phyloP scores from a whole-genome alignment of 64 coral and sea anemone genomes.

The Pachyseris speciosa region DNA sequence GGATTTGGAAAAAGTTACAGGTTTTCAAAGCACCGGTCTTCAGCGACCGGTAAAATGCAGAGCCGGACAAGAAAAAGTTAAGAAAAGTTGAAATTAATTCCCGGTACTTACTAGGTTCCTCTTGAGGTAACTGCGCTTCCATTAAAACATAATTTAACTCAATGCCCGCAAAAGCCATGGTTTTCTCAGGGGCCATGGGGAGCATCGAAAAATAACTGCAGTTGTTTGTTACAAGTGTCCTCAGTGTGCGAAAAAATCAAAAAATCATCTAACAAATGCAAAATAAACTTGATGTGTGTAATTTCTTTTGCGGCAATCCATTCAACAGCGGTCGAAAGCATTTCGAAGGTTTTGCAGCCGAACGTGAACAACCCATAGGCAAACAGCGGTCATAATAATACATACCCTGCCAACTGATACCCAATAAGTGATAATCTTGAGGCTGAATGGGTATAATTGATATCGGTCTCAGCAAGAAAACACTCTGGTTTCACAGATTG shows the following conservation, averaged over 20 bases:
- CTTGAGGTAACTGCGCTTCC: too few species aligned
- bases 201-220: too few species aligned
- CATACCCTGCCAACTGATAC: background rate
- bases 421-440: background rate
- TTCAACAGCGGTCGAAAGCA: background rate
- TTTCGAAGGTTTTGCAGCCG: slow-evolving; percentile 6
- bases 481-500: background rate
- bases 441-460: background rate
- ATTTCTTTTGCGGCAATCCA: slow-evolving; percentile 4
- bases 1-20: too few species aligned
- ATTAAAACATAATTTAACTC: too few species aligned
- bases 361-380: background rate
- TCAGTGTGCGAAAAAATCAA: background rate
- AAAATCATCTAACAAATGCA: slow-evolving; percentile 17
- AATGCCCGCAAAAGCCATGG: too few species aligned
- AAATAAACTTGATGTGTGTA: background rate
- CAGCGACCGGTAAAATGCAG: too few species aligned
- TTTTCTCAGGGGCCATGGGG: too few species aligned
- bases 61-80: too few species aligned
- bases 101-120: too few species aligned
- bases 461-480: slow-evolving; percentile 1
- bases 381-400: background rate
- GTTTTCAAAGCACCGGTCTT: too few species aligned
- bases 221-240: background rate
- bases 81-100: slow-evolving; percentile 42